Base-by-base conservation (phyloP, 2,113 vertebrate genomes). In the Mastomys natalensis region DNA sequence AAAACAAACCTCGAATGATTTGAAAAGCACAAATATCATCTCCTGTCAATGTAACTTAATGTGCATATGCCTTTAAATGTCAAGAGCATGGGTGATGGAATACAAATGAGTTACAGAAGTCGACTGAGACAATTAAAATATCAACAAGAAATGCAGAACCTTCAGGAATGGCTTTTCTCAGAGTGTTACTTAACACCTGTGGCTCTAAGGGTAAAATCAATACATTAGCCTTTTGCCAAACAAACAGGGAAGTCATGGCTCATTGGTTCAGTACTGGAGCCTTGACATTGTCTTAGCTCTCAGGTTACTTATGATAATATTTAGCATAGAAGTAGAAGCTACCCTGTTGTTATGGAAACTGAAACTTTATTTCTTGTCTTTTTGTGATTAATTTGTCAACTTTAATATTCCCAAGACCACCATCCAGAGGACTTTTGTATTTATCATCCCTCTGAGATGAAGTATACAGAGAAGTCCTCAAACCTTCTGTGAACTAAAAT, bases 381-480 rank as follows among this genome's bases (percentile, higher is more conserved):
- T 94, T 89, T 90, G 73, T 84, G 86, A 91, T 97, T 96, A 96
- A 93, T 81, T 94, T 91, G 31, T 90, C 93, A 95, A 55, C 43
- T 37, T 89, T 95, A 92, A 76, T 55, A 77, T 70, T 70, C 10
- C 40, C 34, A 34, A 76, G 73, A 96, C 80, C 66, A 74, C 21
- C 68, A 80, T 88, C 3, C 80, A 43, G 87, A 96, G 10, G 48
- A 17, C 8, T 93, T 93, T 70, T 64, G 68, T 84, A 73, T 86
- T 95, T 93, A 70, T 90, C 94, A 96, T 74, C 13, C 60, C 66
- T 87, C 76, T 89, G 87, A 80, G 85, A 70, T 92, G 40, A 21
- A 37, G 8, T 51, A 48, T 53, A 10, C 43, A 81, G 55, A 85
- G 82, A 77, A 95, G 40, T 80, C 90, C 55, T 91, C 74, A 89